phyloP scores from a whole-genome alignment of 2,888 invertebrate genomes.

The Pedicia rivosa region DNA sequence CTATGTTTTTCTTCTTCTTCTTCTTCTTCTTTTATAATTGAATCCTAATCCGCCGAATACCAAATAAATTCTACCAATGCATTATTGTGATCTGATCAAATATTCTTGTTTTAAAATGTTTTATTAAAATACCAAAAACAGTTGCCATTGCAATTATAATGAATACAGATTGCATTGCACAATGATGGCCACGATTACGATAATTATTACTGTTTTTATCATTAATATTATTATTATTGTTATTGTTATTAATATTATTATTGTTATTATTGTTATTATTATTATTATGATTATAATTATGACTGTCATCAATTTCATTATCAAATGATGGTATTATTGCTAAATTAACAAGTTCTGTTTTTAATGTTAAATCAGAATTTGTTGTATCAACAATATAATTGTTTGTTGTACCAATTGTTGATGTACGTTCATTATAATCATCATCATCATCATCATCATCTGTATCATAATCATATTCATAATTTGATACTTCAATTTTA shows the following conservation, averaged over 20 bases:
- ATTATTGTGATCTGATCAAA: constrained; percentile 29
- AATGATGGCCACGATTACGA: constrained; percentile 23
- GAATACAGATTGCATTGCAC: constrained; percentile 32
- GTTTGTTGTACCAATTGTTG: constrained; percentile 9
- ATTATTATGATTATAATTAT: constrained; percentile 4
- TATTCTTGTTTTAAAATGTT: constrained; percentile 30
- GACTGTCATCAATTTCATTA: constrained; percentile 22
- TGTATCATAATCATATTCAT: constrained; percentile 27
- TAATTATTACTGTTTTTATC: constrained; percentile 14
- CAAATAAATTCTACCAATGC: constrained; percentile 32
- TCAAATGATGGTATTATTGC: constrained; percentile 31
- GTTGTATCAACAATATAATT: constrained; percentile 5
- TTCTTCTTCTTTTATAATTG: too few relatives aligned
- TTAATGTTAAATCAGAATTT: constrained; percentile 20
- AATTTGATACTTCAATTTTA: constrained; percentile 23
- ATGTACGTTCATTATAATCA: constrained; percentile 16
- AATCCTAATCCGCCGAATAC: constrained; percentile 18
- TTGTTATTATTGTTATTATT: constrained; percentile 4
- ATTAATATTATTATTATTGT: constrained; percentile 5
- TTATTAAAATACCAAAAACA: constrained; percentile 30
- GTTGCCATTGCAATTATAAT: constrained; percentile 30
- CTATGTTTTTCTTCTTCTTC: too few relatives aligned
- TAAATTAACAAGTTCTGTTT: constrained; percentile 30
- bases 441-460: constrained; percentile 18
- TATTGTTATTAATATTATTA: constrained; percentile 3